A percentile compares a stretch with the other conserved stretches of the same genome.
Evolutionary conservation across 2,797 vertebrate genomes (phyloP).

Genomic region (Sebastes itinus): DNA sequence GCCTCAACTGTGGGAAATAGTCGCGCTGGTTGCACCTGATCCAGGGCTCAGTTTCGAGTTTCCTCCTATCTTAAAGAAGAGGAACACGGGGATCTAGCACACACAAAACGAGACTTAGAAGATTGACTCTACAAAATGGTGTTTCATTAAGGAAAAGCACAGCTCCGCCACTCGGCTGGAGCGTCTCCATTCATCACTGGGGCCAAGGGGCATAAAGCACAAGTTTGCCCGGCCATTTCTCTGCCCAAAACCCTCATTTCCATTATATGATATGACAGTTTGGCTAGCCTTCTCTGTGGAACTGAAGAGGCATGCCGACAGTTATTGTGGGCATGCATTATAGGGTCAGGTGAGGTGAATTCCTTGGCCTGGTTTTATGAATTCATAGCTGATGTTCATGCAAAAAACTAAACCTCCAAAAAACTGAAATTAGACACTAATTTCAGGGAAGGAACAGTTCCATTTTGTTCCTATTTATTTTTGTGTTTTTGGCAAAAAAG

Average conservation of each 20-base stretch:
- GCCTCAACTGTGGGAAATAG: conserved; percentile 83
- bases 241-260: conserved; percentile 30
- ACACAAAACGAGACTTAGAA: conserved; percentile 59
- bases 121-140: conserved; percentile 54
- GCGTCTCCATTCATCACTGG: conserved; percentile 8
- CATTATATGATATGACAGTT: conserved; percentile 34
- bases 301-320: conserved; percentile 17
- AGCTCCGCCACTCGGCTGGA: conserved; percentile 27
- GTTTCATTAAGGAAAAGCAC: conserved; percentile 66
- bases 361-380: conserved; percentile 1
- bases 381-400: conserved; percentile 8
- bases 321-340: background rate
- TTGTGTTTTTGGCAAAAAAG: background rate
- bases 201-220: conserved; percentile 23
- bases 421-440: background rate
- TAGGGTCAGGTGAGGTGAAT: conserved; percentile 30
- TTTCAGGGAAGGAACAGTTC: background rate
- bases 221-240: conserved; percentile 18
- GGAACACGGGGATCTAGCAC: conserved; percentile 59
- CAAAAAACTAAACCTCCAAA: background rate
- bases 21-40: conserved; percentile 77
- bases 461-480: background rate
- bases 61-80: conserved; percentile 58
- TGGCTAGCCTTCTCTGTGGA: conserved; percentile 9
- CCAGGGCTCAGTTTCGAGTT: conserved; percentile 79